phyloP scores from a whole-genome alignment of 1,140 invertebrate species.

The Eubasilissa regina region DNA sequence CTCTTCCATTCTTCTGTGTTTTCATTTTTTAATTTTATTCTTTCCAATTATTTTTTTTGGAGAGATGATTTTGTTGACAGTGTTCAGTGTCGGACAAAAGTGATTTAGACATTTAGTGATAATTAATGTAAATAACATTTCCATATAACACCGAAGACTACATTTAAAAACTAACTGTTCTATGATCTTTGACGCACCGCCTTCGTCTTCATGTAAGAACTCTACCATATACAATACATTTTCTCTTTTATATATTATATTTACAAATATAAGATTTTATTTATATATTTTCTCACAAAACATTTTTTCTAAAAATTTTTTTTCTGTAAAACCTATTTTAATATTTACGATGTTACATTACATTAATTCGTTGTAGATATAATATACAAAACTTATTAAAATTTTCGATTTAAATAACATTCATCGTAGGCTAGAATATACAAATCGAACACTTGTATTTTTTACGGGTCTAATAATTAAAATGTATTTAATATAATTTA shows the following conservation, averaged over 20 bases:
- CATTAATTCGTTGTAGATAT: no score
- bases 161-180: conserved; percentile 1
- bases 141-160: not conserved
- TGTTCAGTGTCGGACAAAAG: conserved; percentile 6
- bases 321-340: no score
- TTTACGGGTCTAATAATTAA: no score
- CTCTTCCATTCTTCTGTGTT: conserved; percentile 15
- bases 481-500: no score
- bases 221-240: not conserved
- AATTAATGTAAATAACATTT: conserved; percentile 5
- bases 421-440: no score
- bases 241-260: not conserved
- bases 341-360: no score
- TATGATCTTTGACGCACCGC: conserved; percentile 2
- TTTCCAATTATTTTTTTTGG: conserved; percentile 23
- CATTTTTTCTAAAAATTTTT: no score
- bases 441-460: no score
- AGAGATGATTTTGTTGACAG: conserved; percentile 20
- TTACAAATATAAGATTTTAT: no score
- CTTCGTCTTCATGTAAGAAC: conserved; percentile 8
- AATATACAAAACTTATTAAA: no score
- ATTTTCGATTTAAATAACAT: no score
- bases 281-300: no score
- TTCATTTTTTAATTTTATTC: conserved; percentile 12
- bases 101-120: conserved; percentile 24